Evolutionary conservation across 2,888 invertebrate genomes (phyloP).

Genomic region (Julus scandinavius): DNA sequence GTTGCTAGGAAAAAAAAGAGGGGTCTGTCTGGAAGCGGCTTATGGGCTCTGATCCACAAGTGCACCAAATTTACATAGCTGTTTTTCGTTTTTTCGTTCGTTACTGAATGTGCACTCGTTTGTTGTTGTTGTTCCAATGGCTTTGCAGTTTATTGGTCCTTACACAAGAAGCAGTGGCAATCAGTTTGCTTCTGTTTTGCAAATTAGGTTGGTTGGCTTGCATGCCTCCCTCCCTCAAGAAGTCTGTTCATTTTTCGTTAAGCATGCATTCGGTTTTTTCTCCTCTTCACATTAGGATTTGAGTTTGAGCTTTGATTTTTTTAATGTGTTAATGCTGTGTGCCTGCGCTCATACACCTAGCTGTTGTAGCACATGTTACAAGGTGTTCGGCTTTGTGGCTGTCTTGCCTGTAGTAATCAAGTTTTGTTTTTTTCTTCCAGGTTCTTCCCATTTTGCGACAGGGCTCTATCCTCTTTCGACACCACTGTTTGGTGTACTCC

Average conservation of each 20-base stretch:
- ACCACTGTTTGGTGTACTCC: conserved; percentile 53
- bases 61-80: conserved; percentile 42
- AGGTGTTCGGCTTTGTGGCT: background rate
- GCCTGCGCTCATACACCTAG: background rate
- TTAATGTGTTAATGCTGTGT: background rate
- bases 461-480: conserved; percentile 54
- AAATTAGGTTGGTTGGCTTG: background rate
- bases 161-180: background rate
- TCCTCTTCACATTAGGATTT: background rate
- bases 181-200: background rate
- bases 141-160: background rate
- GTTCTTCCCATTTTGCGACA: conserved; percentile 52
- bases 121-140: background rate
- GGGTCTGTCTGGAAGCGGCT: conserved; percentile 54
- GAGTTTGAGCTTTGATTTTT: background rate
- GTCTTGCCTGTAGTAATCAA: background rate
- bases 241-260: background rate
- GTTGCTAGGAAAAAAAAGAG: conserved; percentile 40
- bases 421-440: background rate
- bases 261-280: background rate
- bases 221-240: background rate
- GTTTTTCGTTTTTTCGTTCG: conserved; percentile 44
- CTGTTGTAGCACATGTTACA: background rate
- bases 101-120: background rate
- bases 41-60: conserved; percentile 46